These are phyloP conservation scores for Helogale parvula DNA, from an alignment of 2,113 vertebrate genomes.

Conservation along the genomic window DNA sequence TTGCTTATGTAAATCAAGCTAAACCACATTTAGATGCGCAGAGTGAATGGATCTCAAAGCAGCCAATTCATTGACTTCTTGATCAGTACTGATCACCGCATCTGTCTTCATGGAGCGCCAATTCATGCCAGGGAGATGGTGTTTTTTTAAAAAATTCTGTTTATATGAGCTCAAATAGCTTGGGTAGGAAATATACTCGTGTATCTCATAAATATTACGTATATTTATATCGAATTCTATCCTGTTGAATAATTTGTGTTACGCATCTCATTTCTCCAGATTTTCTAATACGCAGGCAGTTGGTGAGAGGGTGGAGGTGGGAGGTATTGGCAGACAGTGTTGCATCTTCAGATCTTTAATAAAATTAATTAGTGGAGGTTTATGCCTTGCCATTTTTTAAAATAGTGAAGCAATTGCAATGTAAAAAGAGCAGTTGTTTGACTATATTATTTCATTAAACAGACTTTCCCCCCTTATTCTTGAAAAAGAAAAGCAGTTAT, in stretches of 20 bases:
- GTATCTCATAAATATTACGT: slow-evolving; percentile 28
- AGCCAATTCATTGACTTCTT: not conserved
- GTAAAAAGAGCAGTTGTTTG: slow-evolving; percentile 79
- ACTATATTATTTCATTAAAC: slow-evolving; percentile 76
- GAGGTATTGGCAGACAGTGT: slow-evolving; percentile 61
- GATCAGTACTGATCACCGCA: not conserved
- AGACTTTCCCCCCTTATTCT: slow-evolving; percentile 45
- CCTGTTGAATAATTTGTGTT: slow-evolving; percentile 54
- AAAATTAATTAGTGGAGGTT: slow-evolving; percentile 72
- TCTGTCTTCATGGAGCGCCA: slow-evolving; percentile 28
- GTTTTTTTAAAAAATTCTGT: not conserved
- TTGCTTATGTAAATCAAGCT: not conserved
- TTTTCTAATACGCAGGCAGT: slow-evolving; percentile 64
- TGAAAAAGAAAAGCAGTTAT: slow-evolving; percentile 61
- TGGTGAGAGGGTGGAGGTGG: slow-evolving; percentile 63
- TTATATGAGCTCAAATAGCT: not conserved
- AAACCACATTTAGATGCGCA: not conserved
- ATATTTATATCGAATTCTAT: slow-evolving; percentile 8
- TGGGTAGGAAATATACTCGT: slow-evolving; percentile 24
- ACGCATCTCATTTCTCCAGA: slow-evolving; percentile 60
- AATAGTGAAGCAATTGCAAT: slow-evolving; percentile 61
- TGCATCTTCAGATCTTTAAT: slow-evolving; percentile 66
- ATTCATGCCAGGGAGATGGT: not conserved
- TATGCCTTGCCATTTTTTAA: slow-evolving; percentile 63
- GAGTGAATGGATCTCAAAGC: not conserved